Evolutionary conservation across 2,797 vertebrate genomes (phyloP).

Genomic region (Varecia variegata): DNA sequence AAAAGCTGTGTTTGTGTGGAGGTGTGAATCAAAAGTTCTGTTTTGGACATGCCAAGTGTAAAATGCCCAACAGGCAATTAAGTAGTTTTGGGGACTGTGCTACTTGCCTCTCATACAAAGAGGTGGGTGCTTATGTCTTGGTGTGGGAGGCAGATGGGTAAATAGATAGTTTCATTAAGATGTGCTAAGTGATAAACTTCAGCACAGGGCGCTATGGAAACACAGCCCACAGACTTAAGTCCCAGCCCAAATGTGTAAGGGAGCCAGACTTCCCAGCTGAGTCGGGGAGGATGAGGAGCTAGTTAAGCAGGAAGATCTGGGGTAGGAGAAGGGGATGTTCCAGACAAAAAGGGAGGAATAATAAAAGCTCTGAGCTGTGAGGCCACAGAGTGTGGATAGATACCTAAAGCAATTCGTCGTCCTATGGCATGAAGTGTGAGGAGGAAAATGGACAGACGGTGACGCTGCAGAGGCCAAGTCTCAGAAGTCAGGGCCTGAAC

Average conservation of each 20-base stretch:
- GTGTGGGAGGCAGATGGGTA: slow-evolving; percentile 40
- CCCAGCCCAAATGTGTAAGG: not conserved
- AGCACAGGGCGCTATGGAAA: slow-evolving; percentile 20
- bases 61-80: not conserved
- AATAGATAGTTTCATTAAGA: slow-evolving; percentile 42
- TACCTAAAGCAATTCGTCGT: not conserved
- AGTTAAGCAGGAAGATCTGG: not conserved
- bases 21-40: not conserved
- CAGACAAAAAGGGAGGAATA: not conserved
- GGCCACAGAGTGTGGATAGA: not conserved
- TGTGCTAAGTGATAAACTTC: slow-evolving; percentile 41
- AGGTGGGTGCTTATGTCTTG: not conserved
- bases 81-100: not conserved
- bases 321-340: not conserved
- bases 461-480: not conserved
- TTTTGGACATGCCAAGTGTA: not conserved
- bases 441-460: not conserved
- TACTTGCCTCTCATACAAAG: not conserved
- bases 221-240: not conserved
- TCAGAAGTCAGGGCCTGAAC: not conserved
- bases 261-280: not conserved
- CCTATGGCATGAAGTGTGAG: not conserved
- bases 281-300: not conserved
- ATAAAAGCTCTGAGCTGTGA: not conserved
- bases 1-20: not conserved